Evolutionary conservation across 2,113 vertebrate species (phyloP), one percentile per base, ranked within the genome.

Genomic region (Callipepla californica): DNA sequence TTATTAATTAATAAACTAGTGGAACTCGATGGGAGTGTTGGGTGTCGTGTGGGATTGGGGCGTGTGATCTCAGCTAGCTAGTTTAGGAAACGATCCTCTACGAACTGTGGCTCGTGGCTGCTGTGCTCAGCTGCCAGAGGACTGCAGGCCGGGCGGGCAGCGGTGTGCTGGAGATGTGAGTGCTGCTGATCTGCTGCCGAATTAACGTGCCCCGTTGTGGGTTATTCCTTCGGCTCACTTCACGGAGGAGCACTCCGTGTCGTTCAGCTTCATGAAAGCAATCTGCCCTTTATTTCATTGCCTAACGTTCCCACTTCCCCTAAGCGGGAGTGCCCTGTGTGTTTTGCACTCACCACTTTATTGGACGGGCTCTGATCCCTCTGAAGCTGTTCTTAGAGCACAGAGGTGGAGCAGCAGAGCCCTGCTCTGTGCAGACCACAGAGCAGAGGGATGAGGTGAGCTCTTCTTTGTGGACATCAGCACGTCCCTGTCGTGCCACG

Each of bases 191-290:
- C 19, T 30, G 17, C 68, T 44, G 90, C 75, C 74, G 32, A 48
- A 7, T 59, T 17, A 4, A 92, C 68, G 42, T 2, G 19, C 44
- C 19, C 16, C 40, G 25, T 38, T 42, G 59, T 68, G 42, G 23
- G 1, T 76, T 90, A 36, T 83, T 6, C 16, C 40, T 40, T 40
- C 11, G 40, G 40, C 11, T 40, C 40, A 40, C 40, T 40, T 40
- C 40, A 11, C 40, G 5, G 40, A 40, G 40, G 40, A 40, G 67
- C 28, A 4, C 72, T 75, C 3, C 3, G 61, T 50, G 85, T 86
- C 92, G 59, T 7, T 95, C 69, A 82, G 70, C 74, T 89, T 93
- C 62, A 82, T 96, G 74, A 89, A 93, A 90, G 79, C 95, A 58
- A 34, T 32, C 84, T 91, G 91, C 85, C 80, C 94, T 93, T 95